A percentile compares a stretch with the other conserved stretches of the same genome.
Conservation (phyloP, 2,888 invertebrate species). For the Chorisops tibialis region DNA sequence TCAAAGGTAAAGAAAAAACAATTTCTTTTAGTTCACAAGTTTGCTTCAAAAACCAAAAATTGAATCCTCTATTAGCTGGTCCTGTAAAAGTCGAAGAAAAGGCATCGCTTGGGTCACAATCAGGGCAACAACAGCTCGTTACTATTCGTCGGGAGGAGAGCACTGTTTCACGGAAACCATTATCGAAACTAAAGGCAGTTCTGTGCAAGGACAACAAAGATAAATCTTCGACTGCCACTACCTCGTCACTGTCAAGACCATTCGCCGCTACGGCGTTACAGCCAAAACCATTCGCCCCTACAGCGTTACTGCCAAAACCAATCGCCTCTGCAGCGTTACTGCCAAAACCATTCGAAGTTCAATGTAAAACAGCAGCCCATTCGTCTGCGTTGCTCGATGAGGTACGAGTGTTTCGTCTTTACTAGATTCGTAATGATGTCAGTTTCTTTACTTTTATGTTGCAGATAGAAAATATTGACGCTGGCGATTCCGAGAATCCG, state of each 20-base stretch:
- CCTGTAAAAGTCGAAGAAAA: conserved; percentile 37
- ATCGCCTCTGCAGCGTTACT: background rate
- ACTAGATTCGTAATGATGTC: background rate
- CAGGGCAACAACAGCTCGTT: background rate
- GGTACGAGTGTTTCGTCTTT: background rate
- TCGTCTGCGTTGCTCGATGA: conserved; percentile 10
- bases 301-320: no score
- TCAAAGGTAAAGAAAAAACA: conserved; percentile 39
- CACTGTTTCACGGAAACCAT: conserved; percentile 45
- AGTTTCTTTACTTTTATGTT: conserved; percentile 28
- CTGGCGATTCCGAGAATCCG: conserved; percentile 69
- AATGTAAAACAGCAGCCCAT: background rate
- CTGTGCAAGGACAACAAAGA: conserved; percentile 34
- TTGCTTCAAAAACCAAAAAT: no score
- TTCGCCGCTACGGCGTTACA: background rate
- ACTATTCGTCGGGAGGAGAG: conserved; percentile 48
- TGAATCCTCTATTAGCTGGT: no score
- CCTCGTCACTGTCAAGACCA: background rate
- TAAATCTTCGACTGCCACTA: background rate
- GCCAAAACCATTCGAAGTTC: background rate
- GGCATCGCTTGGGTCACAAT: background rate
- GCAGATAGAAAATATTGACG: conserved; percentile 70
- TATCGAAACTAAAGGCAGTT: conserved; percentile 44
- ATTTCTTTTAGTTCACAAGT: no score
- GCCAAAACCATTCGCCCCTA: background rate